Base-by-base conservation (phyloP, 2,797 vertebrate genomes). In the Hoplostethus atlanticus region DNA sequence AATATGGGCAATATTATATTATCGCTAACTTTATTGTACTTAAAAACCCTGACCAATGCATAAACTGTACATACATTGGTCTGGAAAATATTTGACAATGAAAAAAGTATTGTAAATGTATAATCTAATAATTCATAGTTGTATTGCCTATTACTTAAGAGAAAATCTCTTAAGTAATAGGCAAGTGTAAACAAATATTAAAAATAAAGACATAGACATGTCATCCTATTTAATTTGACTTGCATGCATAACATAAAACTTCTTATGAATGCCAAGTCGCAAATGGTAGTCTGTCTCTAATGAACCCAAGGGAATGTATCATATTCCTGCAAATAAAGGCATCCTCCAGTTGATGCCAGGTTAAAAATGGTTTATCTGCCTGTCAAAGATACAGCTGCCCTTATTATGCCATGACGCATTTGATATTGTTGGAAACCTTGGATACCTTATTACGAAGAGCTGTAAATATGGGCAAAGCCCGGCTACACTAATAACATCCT, bases 401-500 rank as follows among this genome's bases (percentile, higher is more conserved):
- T 68, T 93, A 88, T 92, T 93, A 84, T 90, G 80, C 79, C 84
- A 47, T 28, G 13, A 81, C 17, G 30, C 57, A 38, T 74, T 46
- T 58, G 30, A 68, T 88, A 79, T 84, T 89, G 50, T 81, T 83
- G 34, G 74, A 82, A 77, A 90, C 81, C 55, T 60, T 46, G 31
- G 63, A 79, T 40, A 77, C 44, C 38, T 42, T 63, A 64, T 81
- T 75, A 78, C 21, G 55, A 34, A 73, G 1, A 59, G 36, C 42
- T 73, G 71, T 85, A 89, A 88, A 92, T 92, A 84, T 1, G 78
- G 88, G 86, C 44, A 74, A 87, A 86, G 34, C 86, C 81, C 88
- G 85, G 63, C 74, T 59, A 2, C 62, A 16, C 36, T 76, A 46
- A 78, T 75, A 68, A 40, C 74, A 67, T 64, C 57, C 44, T 38